Evolutionary conservation across 2,113 vertebrate species (phyloP).

Genomic region (Hystrix brachyura): DNA sequence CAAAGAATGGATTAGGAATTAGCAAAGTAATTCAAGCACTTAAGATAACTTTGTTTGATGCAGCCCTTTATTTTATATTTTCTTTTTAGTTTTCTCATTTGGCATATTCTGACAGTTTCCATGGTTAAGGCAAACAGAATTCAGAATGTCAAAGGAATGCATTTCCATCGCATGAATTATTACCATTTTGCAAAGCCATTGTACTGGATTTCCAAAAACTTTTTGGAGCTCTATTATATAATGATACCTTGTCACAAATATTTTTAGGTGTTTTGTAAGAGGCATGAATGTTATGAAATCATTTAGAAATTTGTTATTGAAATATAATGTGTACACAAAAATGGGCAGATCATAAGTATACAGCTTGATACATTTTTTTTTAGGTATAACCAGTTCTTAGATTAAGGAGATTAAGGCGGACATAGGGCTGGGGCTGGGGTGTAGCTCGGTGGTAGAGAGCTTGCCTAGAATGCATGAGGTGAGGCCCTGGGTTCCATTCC

Average conservation of each 20-base stretch:
- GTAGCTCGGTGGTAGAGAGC: background rate
- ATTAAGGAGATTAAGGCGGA: background rate
- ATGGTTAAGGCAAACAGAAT: conserved; percentile 63
- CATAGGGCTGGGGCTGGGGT: background rate
- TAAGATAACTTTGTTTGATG: conserved; percentile 62
- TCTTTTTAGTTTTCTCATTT: conserved; percentile 61
- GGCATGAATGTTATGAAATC: conserved; percentile 15
- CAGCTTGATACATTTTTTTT: background rate
- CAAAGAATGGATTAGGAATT: conserved; percentile 63
- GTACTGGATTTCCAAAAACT: conserved; percentile 23
- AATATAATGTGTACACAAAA: background rate
- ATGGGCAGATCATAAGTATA: background rate
- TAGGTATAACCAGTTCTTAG: background rate
- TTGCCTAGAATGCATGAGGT: background rate
- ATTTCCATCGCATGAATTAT: conserved; percentile 52
- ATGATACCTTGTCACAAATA: conserved; percentile 54
- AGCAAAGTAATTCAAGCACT: conserved; percentile 63
- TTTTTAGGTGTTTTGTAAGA: conserved; percentile 61
- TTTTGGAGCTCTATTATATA: conserved; percentile 18
- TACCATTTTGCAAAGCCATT: conserved; percentile 58
- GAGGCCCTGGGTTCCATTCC: background rate
- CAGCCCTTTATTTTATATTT: conserved; percentile 64
- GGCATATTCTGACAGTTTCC: conserved; percentile 66
- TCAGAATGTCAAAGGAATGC: conserved; percentile 42
- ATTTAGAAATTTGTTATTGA: conserved; percentile 35